Conservation (phyloP, 2,888 invertebrate genomes). For the Lasioglossum marginatum region DNA sequence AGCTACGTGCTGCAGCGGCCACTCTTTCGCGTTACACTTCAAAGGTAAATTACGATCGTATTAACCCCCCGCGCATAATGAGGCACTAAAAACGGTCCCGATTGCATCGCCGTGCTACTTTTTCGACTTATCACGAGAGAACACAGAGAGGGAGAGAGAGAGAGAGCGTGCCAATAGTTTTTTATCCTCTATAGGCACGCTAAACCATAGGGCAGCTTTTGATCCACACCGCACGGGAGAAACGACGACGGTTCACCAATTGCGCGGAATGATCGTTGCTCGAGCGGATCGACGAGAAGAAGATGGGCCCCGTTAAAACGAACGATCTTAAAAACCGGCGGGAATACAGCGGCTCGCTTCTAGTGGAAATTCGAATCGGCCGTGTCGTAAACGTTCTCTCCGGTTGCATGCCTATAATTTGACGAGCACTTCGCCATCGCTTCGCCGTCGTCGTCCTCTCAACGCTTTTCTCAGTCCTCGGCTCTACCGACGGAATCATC, state of each 20-base stretch:
- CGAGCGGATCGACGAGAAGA: not conserved
- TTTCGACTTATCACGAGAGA: not conserved
- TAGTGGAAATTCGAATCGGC: constrained; percentile 51
- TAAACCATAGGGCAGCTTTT: not conserved
- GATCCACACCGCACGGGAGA: not conserved
- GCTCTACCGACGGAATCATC: constrained; percentile 27
- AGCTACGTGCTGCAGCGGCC: not conserved
- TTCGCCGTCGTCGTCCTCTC: constrained; percentile 52
- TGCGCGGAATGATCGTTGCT: not conserved
- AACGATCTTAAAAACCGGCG: constrained; percentile 27
- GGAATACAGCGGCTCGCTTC: constrained; percentile 8
- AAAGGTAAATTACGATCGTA: not conserved
- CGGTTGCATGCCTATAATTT: constrained; percentile 67
- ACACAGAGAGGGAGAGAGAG: not conserved
- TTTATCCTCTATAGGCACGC: not conserved
- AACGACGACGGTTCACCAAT: not conserved
- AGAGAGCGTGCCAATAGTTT: not conserved
- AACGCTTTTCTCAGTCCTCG: constrained; percentile 25
- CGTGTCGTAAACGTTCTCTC: constrained; percentile 65
- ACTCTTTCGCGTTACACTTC: not conserved
- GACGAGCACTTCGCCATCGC: constrained; percentile 67
- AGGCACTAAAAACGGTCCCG: not conserved
- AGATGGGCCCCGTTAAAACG: constrained; percentile 34
- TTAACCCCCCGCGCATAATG: not conserved
- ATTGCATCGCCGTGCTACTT: not conserved